Evolutionary conservation across 2,113 vertebrate genomes (phyloP), one percentile per base, ranked within the genome.

Genomic region (Ammodytes dubius): DNA sequence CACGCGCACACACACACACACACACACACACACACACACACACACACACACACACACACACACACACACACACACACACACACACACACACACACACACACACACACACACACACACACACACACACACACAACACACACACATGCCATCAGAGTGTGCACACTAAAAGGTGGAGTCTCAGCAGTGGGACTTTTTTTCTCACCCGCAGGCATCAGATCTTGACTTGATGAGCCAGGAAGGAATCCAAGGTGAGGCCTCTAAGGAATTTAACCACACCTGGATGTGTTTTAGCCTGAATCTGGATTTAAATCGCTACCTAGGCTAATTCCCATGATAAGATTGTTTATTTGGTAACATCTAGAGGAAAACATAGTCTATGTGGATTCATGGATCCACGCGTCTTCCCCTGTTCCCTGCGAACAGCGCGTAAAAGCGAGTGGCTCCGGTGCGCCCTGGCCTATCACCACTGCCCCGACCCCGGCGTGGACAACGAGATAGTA

Each of bases 381-480:
- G 9, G 10, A 50, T 50, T 8, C 47, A 92, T 90, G 89, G 61
- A 91, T 52, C 50, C 35, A 35, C 82, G 87, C 74, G 19, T 74
- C 6, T 57, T 79, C 35, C 19, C 82, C 0, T 27, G 27, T 27
- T 79, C 39, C 2, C 87, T 87, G 3, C 81, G 88, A n/a, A 72
- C 92, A 0, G 91, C 89, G 87, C 93, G 95, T 83, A 93, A 93
- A 87, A 93, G 89, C 83, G 90, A 94, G 85, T 96, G 95, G 95
- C 90, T 96, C 14, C 88, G 90, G 46, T 91, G 95, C 87, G 92
- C 92, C 0, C 79, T 96, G 63, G 90, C 91, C 40, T 94, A 95
- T 43, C 92, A 95, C 77, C 92, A 94, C 87, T 54, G 72, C 56
- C 88, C 93, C 0, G 93, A 95, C 4, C 68, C 84, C 11, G 77